Evolutionary conservation across 2,888 invertebrate species (phyloP), one percentile per base, ranked within the genome.

Genomic region (Anticlea derivata): DNA sequence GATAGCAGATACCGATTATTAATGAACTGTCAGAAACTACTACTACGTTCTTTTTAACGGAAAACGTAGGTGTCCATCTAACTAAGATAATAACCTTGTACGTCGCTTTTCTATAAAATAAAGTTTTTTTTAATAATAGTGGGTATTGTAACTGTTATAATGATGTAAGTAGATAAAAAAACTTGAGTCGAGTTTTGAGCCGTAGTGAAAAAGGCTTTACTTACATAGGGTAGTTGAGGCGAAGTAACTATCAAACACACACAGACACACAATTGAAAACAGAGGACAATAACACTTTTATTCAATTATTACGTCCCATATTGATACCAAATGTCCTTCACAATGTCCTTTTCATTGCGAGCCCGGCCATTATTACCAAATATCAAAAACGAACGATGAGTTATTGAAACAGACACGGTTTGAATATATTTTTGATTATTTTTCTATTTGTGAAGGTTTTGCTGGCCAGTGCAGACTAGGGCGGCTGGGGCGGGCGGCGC

Each of bases 161-260:
- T n/a, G n/a, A n/a, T n/a, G n/a, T n/a, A n/a, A n/a, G n/a, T n/a
- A n/a, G n/a, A n/a, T n/a, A n/a, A n/a, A n/a, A n/a, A n/a, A n/a
- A n/a, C n/a, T n/a, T n/a, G n/a, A n/a, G n/a, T n/a, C n/a, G n/a
- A n/a, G n/a, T n/a, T n/a, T n/a, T n/a, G n/a, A n/a, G 17, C 4
- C 17, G 17, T 17, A 3, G 17, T 17, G 17, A n/a, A n/a, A n/a
- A 8, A 29, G 2, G 3, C 22, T 12, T 2, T 68, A 75, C 76
- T 78, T 61, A 78, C 75, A 75, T 64, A 63, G 72, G 74, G 65
- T 73, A 60, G 40, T 58, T 48, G 65, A 72, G 67, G 70, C 61
- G 64, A 56, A 58, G 60, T 64, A 60, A 63, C 65, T 73, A 68
- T 61, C 43, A 56, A 41, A 43, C 55, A 40, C 58, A 55, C 58